phyloP scores from a whole-genome alignment of 2,797 vertebrate species.

The Fundulus diaphanus region DNA sequence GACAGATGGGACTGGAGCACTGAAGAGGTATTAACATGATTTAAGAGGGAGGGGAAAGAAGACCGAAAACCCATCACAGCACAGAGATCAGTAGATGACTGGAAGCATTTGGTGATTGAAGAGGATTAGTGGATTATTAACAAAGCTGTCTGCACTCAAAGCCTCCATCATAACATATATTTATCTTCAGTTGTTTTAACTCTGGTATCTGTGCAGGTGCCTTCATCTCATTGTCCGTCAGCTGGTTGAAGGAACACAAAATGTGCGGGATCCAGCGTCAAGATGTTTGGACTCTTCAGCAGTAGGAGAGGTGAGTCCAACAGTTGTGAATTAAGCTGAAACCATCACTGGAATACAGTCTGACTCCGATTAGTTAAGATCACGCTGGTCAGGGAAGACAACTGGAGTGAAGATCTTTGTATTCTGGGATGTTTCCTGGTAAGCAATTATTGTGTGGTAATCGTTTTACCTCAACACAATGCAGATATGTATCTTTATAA shows the following conservation, averaged over 20 bases:
- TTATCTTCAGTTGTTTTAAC: constrained; percentile 11
- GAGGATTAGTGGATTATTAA: constrained; percentile 72
- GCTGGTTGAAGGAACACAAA: not conserved
- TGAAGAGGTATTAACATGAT: constrained; percentile 16
- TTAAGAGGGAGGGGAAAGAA: not conserved
- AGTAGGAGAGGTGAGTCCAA: constrained; percentile 38
- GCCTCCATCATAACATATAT: constrained; percentile 25
- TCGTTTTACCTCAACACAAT: no score
- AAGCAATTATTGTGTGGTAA: no score
- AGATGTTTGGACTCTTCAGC: not conserved
- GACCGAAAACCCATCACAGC: constrained; percentile 19
- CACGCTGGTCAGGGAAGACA: no score
- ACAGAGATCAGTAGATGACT: constrained; percentile 42
- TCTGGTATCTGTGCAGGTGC: not conserved
- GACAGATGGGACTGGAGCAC: not conserved
- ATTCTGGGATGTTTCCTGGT: not conserved
- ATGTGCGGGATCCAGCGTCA: constrained; percentile 7
- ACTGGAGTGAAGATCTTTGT: not conserved
- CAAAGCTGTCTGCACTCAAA: constrained; percentile 38
- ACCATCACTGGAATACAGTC: not conserved
- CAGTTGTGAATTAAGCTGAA: not conserved
- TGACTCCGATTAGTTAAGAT: not conserved
- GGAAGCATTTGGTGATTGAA: constrained; percentile 59
- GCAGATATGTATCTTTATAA: not conserved
- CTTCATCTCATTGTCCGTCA: not conserved